Conservation (phyloP, 2,888 invertebrate species). For the Corythucha ciliata region DNA sequence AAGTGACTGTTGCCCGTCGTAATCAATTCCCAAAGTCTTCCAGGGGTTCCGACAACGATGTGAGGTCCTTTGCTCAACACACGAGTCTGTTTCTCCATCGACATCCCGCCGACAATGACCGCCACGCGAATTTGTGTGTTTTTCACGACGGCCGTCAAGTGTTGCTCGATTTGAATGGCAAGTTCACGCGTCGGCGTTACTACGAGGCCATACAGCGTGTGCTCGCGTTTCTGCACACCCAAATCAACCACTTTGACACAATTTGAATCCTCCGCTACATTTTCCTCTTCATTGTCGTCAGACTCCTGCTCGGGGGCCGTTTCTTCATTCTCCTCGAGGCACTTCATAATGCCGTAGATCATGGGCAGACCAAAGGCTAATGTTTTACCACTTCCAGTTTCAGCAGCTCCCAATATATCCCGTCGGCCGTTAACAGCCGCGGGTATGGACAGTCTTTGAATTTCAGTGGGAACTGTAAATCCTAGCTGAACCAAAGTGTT, state of each 20-base stretch:
- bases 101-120: slow-evolving; percentile 88
- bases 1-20: slow-evolving; percentile 62
- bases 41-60: slow-evolving; percentile 94
- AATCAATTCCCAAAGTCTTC: slow-evolving; percentile 89
- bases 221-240: not conserved
- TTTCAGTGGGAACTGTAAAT: slow-evolving; percentile 76
- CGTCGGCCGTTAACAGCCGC: slow-evolving; percentile 75
- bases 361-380: slow-evolving; percentile 95
- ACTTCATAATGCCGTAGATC: slow-evolving; percentile 64
- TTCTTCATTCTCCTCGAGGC: slow-evolving; percentile 18
- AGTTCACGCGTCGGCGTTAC: slow-evolving; percentile 93
- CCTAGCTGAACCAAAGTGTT: slow-evolving; percentile 64
- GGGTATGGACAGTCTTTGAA: slow-evolving; percentile 72
- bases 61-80: slow-evolving; percentile 72
- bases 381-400: slow-evolving; percentile 98
- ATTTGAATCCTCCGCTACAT: not conserved
- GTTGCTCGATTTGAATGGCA: slow-evolving; percentile 86
- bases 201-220: slow-evolving; percentile 64
- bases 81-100: slow-evolving; percentile 86
- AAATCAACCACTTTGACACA: slow-evolving; percentile 22
- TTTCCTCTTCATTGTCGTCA: slow-evolving; percentile 16
- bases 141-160: slow-evolving; percentile 68
- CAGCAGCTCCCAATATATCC: slow-evolving; percentile 96
- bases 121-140: slow-evolving; percentile 61
- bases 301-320: slow-evolving; percentile 16